Percentiles rank a stretch among this genome's conserved stretches.
Conservation (phyloP, 2,888 invertebrate genomes). For the Clostera curtula region DNA sequence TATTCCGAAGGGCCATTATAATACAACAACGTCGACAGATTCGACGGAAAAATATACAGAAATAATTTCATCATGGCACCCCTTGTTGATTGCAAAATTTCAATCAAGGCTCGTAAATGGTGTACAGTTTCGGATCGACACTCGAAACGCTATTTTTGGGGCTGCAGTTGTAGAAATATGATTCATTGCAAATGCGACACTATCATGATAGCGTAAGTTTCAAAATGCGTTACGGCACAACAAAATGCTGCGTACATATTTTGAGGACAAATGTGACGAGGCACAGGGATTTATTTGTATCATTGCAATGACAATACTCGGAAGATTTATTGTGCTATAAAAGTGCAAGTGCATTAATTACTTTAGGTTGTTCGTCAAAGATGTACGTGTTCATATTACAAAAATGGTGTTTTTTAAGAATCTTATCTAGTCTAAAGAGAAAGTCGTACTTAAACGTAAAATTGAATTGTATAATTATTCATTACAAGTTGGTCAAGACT, state of each 20-base stretch:
- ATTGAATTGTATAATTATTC: no score
- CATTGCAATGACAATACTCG: constrained; percentile 62
- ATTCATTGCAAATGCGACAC: not conserved
- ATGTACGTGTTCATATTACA: no score
- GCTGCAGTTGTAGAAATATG: constrained; percentile 42
- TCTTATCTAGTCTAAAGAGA: no score
- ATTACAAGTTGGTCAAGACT: no score
- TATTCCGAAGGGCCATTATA: constrained; percentile 60
- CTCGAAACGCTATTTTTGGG: constrained; percentile 65
- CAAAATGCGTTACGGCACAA: constrained; percentile 12
- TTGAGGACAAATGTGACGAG: constrained; percentile 50
- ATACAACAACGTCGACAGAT: constrained; percentile 55
- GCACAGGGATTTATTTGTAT: constrained; percentile 69
- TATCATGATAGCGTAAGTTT: not conserved
- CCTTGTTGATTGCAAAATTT: constrained; percentile 73
- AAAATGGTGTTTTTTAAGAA: no score
- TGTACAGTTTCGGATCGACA: constrained; percentile 67
- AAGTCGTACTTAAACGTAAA: no score
- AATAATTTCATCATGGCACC: constrained; percentile 69
- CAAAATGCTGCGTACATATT: constrained; percentile 31
- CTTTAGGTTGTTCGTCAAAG: constrained; percentile 51
- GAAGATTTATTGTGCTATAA: constrained; percentile 49
- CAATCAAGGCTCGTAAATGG: constrained; percentile 73
- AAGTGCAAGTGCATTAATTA: constrained; percentile 53
- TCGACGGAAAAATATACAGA: constrained; percentile 65